Evolutionary conservation across 2,113 vertebrate species (phyloP).

Genomic region (Melanocharis versteri): DNA sequence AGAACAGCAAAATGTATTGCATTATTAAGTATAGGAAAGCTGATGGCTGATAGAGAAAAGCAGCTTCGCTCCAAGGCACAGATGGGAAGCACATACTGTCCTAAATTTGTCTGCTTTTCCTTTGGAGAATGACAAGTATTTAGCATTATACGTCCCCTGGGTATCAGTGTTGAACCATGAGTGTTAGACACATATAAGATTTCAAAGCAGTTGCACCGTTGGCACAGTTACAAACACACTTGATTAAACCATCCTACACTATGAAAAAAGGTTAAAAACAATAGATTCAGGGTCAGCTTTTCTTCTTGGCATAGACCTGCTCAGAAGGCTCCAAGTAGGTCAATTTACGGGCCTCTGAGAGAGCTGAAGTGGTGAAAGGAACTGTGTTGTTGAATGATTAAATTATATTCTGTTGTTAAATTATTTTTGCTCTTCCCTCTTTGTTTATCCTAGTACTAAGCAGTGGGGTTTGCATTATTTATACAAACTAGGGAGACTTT

Average conservation of each 20-base stretch:
- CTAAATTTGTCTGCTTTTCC: conserved; percentile 11
- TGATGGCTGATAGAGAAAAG: conserved; percentile 9
- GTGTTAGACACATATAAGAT: background rate
- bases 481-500: background rate
- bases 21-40: background rate
- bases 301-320: background rate
- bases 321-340: background rate
- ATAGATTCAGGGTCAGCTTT: background rate
- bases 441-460: background rate
- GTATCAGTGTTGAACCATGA: background rate
- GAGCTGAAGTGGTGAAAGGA: background rate
- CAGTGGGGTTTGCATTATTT: background rate
- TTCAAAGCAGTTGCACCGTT: background rate
- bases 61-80: background rate
- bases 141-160: background rate
- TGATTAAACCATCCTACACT: background rate
- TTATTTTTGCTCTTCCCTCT: background rate
- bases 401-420: background rate
- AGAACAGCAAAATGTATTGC: background rate
- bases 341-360: background rate
- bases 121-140: conserved; percentile 10
- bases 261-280: background rate
- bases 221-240: background rate
- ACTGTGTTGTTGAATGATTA: background rate
- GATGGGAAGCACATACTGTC: conserved; percentile 32